Base-by-base conservation (phyloP, 2,888 invertebrate genomes). In the Apodemia hepburni region DNA sequence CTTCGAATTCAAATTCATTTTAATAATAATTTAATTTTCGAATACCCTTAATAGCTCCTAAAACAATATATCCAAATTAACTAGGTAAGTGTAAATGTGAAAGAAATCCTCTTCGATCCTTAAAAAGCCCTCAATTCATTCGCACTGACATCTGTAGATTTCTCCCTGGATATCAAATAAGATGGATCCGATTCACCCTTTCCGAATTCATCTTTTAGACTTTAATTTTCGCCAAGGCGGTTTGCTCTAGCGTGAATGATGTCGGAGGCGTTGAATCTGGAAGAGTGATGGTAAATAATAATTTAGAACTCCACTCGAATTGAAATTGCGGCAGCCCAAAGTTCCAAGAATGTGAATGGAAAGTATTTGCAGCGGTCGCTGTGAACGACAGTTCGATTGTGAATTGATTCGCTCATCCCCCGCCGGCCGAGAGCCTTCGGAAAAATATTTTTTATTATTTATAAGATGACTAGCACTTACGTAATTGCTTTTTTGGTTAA, bases 331-430 rank as follows among this genome's bases (percentile, higher is more conserved):
- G 54, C 65, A 49, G 60, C 60, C 58, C 61, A 49, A 60, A 65
- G 47, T 65, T 58, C 63, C 59, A 49, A 70, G 71, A 73, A 72
- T 73, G 75, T 75, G 74, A 79, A 76, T 75, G 72, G 72, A 74
- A 78, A 79, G 78, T 81, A 78, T 79, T 80, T 76, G 79, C 77
- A 72, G 78, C 77, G 73, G 73, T 72, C 73, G 71, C 77, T 81
- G 81, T 70, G 74, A 74, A 70, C 75, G 82, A 82, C 72, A 71
- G 70, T 66, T 68, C 78, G 79, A 84, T 84, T 84, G 76, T 78
- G 75, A 79, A 82, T 82, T 78, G 83, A 81, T 79, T 77, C 63
- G 61, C 66, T 67, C 74, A 73, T 73, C 76, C 65, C 63, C 62
- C 68, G 68, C 47, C 63, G 66, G 63, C 65, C 62, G 63, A 66